Evolutionary conservation across 2,113 vertebrate species (phyloP).

Genomic region (Camelus bactrianus): DNA sequence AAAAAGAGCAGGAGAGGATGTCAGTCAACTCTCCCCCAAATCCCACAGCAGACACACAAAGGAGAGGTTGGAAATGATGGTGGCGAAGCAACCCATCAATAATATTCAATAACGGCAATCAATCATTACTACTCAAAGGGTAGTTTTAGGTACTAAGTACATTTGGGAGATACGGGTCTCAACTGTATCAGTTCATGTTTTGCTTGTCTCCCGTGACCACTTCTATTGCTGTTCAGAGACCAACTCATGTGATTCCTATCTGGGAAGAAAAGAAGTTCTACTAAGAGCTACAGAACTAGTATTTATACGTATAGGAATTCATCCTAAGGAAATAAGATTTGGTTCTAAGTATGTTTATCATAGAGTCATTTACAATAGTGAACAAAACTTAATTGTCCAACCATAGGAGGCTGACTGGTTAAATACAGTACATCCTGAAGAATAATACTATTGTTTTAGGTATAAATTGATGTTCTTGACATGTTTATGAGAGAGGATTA

Average conservation of each 20-base stretch:
- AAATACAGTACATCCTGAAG: background rate
- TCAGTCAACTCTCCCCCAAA: background rate
- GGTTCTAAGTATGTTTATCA: background rate
- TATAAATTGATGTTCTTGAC: background rate
- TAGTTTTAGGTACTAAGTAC: background rate
- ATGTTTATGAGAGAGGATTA: background rate
- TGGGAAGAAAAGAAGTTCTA: background rate
- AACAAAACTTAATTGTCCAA: background rate
- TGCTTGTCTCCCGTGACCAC: background rate
- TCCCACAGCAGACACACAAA: background rate
- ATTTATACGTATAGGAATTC: background rate
- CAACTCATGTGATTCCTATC: background rate
- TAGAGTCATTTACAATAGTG: background rate
- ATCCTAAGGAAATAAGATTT: background rate
- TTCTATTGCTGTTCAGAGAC: background rate
- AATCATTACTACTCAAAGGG: background rate
- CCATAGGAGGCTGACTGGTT: background rate
- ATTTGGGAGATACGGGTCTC: background rate
- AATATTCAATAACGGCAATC: background rate
- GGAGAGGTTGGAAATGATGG: no score
- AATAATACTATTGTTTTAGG: background rate
- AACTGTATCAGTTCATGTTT: background rate
- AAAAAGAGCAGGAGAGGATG: background rate
- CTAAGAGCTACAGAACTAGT: background rate
- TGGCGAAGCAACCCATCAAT: background rate